These are phyloP conservation scores for Agapornis roseicollis DNA, from an alignment of 2,113 vertebrate species.

Conservation along the genomic window DNA sequence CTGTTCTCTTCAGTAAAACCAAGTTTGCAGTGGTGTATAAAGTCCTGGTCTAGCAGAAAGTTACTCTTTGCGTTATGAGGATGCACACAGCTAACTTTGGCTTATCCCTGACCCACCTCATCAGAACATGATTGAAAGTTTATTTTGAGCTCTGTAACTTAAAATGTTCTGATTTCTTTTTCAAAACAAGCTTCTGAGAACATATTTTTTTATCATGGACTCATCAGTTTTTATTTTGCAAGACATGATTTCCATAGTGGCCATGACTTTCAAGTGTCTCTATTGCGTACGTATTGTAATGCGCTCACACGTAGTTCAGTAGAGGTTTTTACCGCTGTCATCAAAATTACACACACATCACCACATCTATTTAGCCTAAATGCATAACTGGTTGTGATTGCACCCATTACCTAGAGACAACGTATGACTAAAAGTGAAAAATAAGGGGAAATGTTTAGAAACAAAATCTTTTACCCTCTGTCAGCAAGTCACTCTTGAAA, in stretches of 20 bases:
- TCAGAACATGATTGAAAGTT: background rate
- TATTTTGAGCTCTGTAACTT: background rate
- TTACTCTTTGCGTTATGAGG: background rate
- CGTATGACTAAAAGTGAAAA: background rate
- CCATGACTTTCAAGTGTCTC: background rate
- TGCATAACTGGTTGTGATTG: slow-evolving; percentile 28
- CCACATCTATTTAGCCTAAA: background rate
- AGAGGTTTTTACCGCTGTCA: slow-evolving; percentile 26
- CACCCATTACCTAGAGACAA: background rate
- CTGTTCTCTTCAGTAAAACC: background rate
- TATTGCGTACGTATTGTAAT: background rate
- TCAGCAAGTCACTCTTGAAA: background rate
- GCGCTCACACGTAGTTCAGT: background rate
- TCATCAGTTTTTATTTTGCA: background rate
- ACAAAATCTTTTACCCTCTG: background rate
- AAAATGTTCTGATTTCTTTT: slow-evolving; percentile 5
- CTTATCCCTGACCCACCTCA: background rate
- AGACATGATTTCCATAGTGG: slow-evolving; percentile 4
- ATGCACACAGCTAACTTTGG: background rate
- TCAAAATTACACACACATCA: background rate
- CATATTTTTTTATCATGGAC: background rate
- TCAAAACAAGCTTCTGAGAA: background rate
- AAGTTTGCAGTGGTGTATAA: background rate
- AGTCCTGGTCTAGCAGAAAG: background rate
- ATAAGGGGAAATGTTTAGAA: background rate